A percentile compares a stretch with the other conserved stretches of the same genome.
Conservation (phyloP, 2,113 vertebrate genomes). For the Amphilophus citrinellus region DNA sequence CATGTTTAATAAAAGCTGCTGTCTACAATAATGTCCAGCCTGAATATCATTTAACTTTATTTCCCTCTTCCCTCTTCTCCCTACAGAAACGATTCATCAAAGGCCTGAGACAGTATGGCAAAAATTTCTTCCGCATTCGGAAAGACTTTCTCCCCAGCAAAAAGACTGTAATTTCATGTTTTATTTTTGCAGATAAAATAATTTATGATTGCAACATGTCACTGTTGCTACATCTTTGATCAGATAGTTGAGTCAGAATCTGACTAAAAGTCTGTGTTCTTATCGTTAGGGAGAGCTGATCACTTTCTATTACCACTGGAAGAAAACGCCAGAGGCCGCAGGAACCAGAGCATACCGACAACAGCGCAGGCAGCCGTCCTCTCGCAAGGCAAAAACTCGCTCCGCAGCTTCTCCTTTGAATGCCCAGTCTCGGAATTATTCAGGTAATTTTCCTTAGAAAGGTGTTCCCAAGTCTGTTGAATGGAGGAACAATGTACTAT, state of each 20-base stretch:
- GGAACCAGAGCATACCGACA: slow-evolving; percentile 94
- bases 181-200: not conserved
- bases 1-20: slow-evolving; percentile 1
- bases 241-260: slow-evolving; percentile 4
- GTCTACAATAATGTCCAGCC: not conserved
- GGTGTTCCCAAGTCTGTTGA: not conserved
- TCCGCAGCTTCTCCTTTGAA: slow-evolving; percentile 90
- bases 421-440: slow-evolving; percentile 91
- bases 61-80: not conserved
- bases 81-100: slow-evolving; percentile 96
- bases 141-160: slow-evolving; percentile 94
- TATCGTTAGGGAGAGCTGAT: slow-evolving; percentile 93
- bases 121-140: slow-evolving; percentile 99
- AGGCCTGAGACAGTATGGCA: slow-evolving; percentile 96
- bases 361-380: slow-evolving; percentile 94
- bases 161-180: slow-evolving; percentile 85
- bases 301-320: slow-evolving; percentile 99
- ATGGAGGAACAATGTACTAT: not conserved
- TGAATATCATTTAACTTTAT: not conserved
- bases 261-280: slow-evolving; percentile 24
- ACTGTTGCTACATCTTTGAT: not conserved
- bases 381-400: slow-evolving; percentile 97
- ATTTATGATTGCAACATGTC: not conserved
- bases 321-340: slow-evolving; percentile 97
- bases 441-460: slow-evolving; percentile 80